Evolutionary conservation across 2,888 invertebrate genomes (phyloP), one percentile per base, ranked within the genome.

Genomic region (Syritta pipiens): DNA sequence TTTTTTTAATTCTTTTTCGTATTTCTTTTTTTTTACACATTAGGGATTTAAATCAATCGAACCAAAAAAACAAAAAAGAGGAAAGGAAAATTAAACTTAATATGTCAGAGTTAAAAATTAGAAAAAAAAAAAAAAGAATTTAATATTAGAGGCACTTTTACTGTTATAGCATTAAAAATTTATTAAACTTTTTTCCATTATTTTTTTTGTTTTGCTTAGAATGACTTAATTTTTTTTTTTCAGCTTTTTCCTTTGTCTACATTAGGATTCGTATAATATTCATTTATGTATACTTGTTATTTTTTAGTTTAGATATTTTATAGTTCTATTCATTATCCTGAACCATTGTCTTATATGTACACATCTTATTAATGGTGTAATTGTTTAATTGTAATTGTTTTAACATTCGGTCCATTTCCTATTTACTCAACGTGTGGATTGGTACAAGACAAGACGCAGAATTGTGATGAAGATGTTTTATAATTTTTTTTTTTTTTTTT

Each of bases 61-160:
- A 37, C 2, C 5, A 32, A n/a, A 32, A 32, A 32, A 32, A 7
- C 32, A 10, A 32, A 32, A 32, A 32, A n/a, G 32, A 32, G 40
- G 9, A 24, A 46, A 46, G 28, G n/a, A n/a, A n/a, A n/a, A n/a
- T n/a, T n/a, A 46, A 46, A 67, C 46, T 24, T 20, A 46, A 35
- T 9, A 26, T 22, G 17, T 55, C 46, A 22, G 30, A 71, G 22
- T 14, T 32, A 26, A 53, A 24, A 60, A 28, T 9, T 28, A 26
- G 44, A 19, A 37, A 20, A 55, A 65, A 53, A 48, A 6, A 53
- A 53, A 55, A 7, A 71, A 59, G 42, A 63, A 63, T 76, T 72
- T 77, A 77, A 77, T 60, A 72, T 72, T 77, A 77, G 72, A 77
- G 77, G 77, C 77, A 77, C 77, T 77, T 77, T 77, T 76, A 76